Conservation (phyloP, 2,888 invertebrate species). For the Tiphia femorata region DNA sequence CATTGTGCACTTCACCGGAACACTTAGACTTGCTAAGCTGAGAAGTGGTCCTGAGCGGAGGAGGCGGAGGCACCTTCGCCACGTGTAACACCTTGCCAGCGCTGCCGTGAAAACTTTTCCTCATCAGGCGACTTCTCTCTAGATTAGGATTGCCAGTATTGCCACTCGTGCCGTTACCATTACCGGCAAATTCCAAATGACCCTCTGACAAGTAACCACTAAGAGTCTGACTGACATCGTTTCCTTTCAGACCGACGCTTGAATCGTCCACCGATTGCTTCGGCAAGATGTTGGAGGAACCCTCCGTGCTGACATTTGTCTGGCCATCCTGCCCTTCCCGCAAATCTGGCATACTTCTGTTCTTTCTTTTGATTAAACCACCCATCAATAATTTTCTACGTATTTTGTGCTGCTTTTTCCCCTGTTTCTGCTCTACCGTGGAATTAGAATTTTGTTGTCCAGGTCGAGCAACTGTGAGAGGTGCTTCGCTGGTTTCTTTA, state of each 20-base stretch:
- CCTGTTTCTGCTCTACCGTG: slow-evolving; percentile 75
- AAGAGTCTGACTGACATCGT: slow-evolving; percentile 74
- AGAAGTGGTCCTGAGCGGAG: slow-evolving; percentile 88
- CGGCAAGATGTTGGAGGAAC: slow-evolving; percentile 61
- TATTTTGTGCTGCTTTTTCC: slow-evolving; percentile 92
- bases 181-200: slow-evolving; percentile 81
- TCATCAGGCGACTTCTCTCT: slow-evolving; percentile 88
- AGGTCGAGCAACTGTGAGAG: slow-evolving; percentile 72
- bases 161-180: slow-evolving; percentile 59
- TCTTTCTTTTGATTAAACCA: slow-evolving; percentile 88
- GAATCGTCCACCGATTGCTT: slow-evolving; percentile 79
- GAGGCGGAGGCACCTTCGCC: slow-evolving; percentile 87
- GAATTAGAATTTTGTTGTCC: slow-evolving; percentile 24
- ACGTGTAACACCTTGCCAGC: slow-evolving; percentile 84
- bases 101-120: slow-evolving; percentile 90
- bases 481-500: slow-evolving; percentile 72
- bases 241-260: slow-evolving; percentile 77
- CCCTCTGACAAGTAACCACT: slow-evolving; percentile 91
- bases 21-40: slow-evolving; percentile 82
- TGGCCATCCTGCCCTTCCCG: slow-evolving; percentile 81
- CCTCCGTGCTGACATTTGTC: slow-evolving; percentile 59
- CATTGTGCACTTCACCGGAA: slow-evolving; percentile 71
- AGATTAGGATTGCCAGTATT: slow-evolving; percentile 81
- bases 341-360: slow-evolving; percentile 92
- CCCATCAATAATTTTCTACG: slow-evolving; percentile 90